Evolutionary conservation across 2,113 vertebrate genomes (phyloP).

Genomic region (Hypomesus transpacificus): DNA sequence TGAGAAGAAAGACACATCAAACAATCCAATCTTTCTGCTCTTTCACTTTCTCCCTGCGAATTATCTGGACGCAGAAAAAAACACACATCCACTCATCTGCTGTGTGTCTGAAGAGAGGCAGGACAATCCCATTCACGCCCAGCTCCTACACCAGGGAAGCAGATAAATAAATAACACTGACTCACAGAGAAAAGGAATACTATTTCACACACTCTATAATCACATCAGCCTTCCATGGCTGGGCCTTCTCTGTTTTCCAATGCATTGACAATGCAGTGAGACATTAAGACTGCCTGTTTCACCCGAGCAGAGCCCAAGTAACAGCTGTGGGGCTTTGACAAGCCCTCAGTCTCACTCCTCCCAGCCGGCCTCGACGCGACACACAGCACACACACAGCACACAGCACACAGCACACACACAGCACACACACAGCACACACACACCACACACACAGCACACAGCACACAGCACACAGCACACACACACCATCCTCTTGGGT

Average conservation of each 20-base stretch:
- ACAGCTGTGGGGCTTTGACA: too few species aligned
- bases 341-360: too few species aligned
- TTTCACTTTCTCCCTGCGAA: not conserved
- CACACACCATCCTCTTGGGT: too few species aligned
- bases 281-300: constrained; percentile 6
- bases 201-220: constrained; percentile 10
- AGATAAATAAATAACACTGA: constrained; percentile 12
- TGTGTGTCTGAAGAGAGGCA: not conserved
- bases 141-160: not conserved
- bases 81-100: not conserved
- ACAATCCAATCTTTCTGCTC: not conserved
- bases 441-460: too few species aligned
- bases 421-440: too few species aligned
- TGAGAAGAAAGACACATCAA: not conserved
- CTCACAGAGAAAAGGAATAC: not conserved
- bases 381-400: too few species aligned
- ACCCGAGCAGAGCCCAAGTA: too few species aligned
- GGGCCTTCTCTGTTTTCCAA: not conserved
- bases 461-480: too few species aligned
- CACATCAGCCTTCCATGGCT: constrained; percentile 7
- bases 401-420: too few species aligned
- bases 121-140: not conserved
- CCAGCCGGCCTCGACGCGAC: too few species aligned
- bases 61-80: constrained; percentile 4
- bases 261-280: constrained; percentile 6